Evolutionary conservation across 2,888 invertebrate species (phyloP), one percentile per base, ranked within the genome.

Genomic region (Heliothis peltigera): DNA sequence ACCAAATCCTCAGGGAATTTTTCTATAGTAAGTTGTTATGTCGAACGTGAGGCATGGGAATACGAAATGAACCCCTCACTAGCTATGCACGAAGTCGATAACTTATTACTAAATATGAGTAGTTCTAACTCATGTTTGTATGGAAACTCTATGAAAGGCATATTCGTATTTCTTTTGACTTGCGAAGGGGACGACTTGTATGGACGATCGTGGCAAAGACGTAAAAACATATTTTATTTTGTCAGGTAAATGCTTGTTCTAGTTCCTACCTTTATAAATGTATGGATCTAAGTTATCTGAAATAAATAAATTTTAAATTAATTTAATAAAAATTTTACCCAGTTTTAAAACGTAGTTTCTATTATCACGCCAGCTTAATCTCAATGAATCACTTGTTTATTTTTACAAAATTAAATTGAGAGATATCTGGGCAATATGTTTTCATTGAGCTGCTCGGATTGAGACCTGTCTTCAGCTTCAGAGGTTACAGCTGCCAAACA

Each of bases 401-500:
- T 15, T 10, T 19, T 35, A 22, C 28, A 35, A 73, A 52, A 55
- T 6, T 18, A n/a, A 44, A 56, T 53, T 22, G 17, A 15, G 35
- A 35, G 47, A 56, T 54, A 21, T 39, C 32, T 46, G n/a, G 43
- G 8, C 19, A 47, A 42, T 53, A 53, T 46, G 44, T 46, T 58
- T 22, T 18, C 18, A 56, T 51, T 17, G 10, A 53, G 15, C 53
- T 64, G 55, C 48, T 70, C 71, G 55, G 51, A 60, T 60, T 43
- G 21, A 39, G 35, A 58, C 7, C 47, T 54, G 49, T 60, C 71
- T 55, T 28, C 28, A 2, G 28, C 28, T 28, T 28, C 10, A 28
- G 10, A 28, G 8, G 8, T 2, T 28, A 28, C 35, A 51, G 7
- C 28, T 58, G 35, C 63, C 47, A 43, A 59, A 70, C 63, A 17